phyloP scores from a whole-genome alignment of 2,113 vertebrate genomes.

The Pyrgilauda ruficollis region DNA sequence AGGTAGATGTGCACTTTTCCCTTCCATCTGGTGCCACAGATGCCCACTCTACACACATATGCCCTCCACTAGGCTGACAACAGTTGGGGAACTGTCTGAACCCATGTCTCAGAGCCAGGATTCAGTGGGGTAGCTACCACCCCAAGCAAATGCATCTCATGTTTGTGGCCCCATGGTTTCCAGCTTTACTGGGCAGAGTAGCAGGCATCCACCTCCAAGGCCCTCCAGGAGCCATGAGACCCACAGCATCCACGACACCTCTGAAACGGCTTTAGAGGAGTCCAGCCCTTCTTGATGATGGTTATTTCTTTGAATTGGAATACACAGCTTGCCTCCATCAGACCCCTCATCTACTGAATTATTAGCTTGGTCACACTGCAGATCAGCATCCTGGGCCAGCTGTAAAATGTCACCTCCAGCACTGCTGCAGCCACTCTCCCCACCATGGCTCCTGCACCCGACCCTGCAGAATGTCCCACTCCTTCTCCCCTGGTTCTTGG shows the following conservation, averaged over 20 bases:
- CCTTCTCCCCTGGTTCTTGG: neutral
- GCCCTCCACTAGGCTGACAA: neutral
- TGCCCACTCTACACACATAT: accelerated
- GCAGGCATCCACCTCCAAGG: accelerated
- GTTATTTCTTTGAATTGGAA: neutral
- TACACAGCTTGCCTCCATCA: neutral
- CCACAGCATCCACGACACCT: neutral
- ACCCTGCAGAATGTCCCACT: neutral
- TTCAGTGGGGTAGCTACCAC: neutral
- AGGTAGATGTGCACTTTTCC: neutral
- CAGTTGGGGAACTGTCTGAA: too few relatives aligned
- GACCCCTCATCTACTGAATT: neutral
- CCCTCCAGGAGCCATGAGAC: neutral
- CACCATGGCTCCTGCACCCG: accelerated
- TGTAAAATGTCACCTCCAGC: neutral
- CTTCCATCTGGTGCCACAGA: neutral
- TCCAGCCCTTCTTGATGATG: neutral
- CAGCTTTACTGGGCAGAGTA: neutral
- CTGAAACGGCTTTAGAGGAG: neutral
- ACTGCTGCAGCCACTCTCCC: neutral
- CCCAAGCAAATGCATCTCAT: neutral
- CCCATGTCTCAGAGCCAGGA: neutral
- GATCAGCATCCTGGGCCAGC: neutral
- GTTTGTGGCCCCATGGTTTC: accelerated
- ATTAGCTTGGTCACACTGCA: neutral